Evolutionary conservation across 2,797 vertebrate species (phyloP), one percentile per base, ranked within the genome.

Genomic region (Xiphophorus birchmanni): DNA sequence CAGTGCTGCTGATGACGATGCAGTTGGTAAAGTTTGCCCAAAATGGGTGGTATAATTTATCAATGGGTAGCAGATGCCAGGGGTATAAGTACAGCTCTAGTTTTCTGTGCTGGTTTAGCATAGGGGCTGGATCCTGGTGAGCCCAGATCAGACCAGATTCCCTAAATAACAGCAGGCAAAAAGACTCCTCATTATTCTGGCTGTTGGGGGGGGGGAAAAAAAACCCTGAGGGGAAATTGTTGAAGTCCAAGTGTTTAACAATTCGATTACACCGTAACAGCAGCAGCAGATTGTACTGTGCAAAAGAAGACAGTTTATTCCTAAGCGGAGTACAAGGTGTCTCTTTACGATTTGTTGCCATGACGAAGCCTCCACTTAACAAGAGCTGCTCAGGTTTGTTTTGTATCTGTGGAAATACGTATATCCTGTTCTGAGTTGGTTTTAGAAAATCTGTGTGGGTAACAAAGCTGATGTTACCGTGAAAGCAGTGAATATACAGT

Each of bases 201-300:
- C 90, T 88, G 84, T 87, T 87, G 32, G 32, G 2, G 32, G 32
- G 2, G 32, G 73, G 75, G 81, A 52, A 12, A 81, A 71, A 82
- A 80, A 77, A 58, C 42, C 78, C 77, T 67, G 52, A 77, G 82
- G 82, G 75, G 84, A 72, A 81, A 74, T 76, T 52, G 56, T 77
- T 81, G 73, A 80, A 88, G 85, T 91, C 82, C 76, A 83, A 90
- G 80, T 81, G 85, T 73, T 75, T 65, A 80, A 87, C 76, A 87
- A 89, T 84, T 73, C 13, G 9, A 81, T 26, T 8, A 81, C 79
- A 84, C 45, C 73, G 52, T 44, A 35, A 45, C 65, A 58, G 37
- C 0, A 48, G 50, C 74, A 79, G 47, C 74, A 79, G 74, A 56
- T 75, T 52, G 37, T 44, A 77, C 44, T 42, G 75, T 82, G 73